Evolutionary conservation across 2,113 vertebrate genomes (phyloP).

Genomic region (Ciconia maguari): DNA sequence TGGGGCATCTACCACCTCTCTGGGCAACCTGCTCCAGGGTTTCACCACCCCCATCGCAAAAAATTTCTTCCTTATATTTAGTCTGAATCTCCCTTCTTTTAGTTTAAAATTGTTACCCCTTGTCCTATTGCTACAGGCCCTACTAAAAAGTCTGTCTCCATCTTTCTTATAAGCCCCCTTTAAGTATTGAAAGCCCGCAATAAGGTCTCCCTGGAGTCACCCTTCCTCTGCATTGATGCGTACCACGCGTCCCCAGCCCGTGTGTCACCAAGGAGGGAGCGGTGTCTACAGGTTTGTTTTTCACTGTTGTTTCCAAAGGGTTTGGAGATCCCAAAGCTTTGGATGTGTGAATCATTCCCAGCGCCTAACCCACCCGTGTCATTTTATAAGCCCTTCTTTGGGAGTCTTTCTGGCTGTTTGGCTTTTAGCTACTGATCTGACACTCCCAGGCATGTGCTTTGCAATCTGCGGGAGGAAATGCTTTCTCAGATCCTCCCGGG

Average conservation of each 20-base stretch:
- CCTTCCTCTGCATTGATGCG: not conserved
- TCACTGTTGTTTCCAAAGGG: not conserved
- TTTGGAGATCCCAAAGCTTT: not conserved
- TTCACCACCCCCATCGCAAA: fast-evolving
- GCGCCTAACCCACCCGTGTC: not conserved
- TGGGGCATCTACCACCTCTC: not conserved
- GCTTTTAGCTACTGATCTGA: not conserved
- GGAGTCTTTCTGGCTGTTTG: not conserved
- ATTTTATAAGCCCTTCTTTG: not conserved
- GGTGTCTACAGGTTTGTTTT: not conserved
- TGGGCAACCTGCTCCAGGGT: fast-evolving
- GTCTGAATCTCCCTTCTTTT: not conserved
- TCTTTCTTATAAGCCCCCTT: not conserved
- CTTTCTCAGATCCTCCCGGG: not conserved
- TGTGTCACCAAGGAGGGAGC: not conserved
- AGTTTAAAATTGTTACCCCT: not conserved
- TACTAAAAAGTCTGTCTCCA: not conserved
- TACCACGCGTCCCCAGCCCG: fast-evolving
- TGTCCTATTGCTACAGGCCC: fast-evolving
- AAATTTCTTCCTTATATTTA: not conserved
- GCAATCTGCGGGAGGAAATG: not conserved
- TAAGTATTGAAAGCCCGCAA: not conserved
- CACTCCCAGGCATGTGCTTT: not conserved
- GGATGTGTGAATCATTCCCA: not conserved
- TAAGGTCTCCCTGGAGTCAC: fast-evolving